Conservation (phyloP, 2,888 invertebrate species). For the Allacma fusca region DNA sequence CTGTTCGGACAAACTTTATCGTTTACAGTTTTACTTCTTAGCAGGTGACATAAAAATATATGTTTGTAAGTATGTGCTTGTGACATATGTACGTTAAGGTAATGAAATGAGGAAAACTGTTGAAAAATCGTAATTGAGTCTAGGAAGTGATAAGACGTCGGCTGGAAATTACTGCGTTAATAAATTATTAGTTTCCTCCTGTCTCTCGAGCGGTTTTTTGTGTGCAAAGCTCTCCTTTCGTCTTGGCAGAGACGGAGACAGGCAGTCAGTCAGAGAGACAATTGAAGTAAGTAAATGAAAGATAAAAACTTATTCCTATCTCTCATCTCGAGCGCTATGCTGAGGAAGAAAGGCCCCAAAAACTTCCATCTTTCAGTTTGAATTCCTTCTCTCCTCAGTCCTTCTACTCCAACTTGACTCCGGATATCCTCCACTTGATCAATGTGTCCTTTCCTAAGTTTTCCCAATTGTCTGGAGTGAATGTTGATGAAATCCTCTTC, state of each 20-base stretch:
- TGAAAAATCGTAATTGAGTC: constrained; percentile 24
- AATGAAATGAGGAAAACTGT: background rate
- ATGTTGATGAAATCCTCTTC: constrained; percentile 3
- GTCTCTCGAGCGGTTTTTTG: background rate
- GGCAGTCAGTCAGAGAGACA: too few species aligned
- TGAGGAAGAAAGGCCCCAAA: too few species aligned
- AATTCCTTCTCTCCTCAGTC: background rate
- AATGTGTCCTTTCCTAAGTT: background rate
- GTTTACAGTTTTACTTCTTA: too few species aligned
- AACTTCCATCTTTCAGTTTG: background rate
- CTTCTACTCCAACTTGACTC: background rate
- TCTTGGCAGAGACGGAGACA: too few species aligned
- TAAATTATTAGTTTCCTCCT: constrained; percentile 9
- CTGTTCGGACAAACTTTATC: too few species aligned
- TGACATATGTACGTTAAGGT: too few species aligned
- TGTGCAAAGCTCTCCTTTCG: too few species aligned
- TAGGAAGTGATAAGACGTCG: constrained; percentile 14
- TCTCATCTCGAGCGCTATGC: too few species aligned
- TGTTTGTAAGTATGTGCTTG: too few species aligned
- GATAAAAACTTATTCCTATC: constrained; percentile 10
- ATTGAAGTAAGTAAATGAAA: constrained; percentile 19
- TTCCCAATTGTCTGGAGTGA: constrained; percentile 3
- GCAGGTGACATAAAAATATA: too few species aligned
- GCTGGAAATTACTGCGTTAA: constrained; percentile 10
- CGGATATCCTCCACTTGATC: constrained; percentile 14